Evolutionary conservation across 2,113 vertebrate genomes (phyloP).

Genomic region (mouse (Mus musculus)): GRCm39 chr16:17235501-17236000

Average conservation of each 20-base stretch:
- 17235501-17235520: too few species aligned
- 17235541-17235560: too few species aligned
- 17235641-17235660: neutral
- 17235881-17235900: too few species aligned
- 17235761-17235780: neutral
- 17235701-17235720: neutral
- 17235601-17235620: neutral
- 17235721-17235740: neutral
- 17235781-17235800: neutral
- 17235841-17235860: neutral
- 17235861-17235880: too few species aligned
- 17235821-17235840: neutral
- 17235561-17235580: too few species aligned
- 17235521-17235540: too few species aligned
- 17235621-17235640: neutral
- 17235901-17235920: too few species aligned
- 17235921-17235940: neutral
- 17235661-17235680: neutral
- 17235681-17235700: neutral
- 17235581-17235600: too few species aligned
- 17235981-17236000: neutral
- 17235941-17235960: neutral
- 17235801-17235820: neutral
- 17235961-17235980: neutral
- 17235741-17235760: neutral